These are phyloP conservation scores for Odobenus rosmarus DNA, from an alignment of 2,113 vertebrate species.

Conservation along the genomic window DNA sequence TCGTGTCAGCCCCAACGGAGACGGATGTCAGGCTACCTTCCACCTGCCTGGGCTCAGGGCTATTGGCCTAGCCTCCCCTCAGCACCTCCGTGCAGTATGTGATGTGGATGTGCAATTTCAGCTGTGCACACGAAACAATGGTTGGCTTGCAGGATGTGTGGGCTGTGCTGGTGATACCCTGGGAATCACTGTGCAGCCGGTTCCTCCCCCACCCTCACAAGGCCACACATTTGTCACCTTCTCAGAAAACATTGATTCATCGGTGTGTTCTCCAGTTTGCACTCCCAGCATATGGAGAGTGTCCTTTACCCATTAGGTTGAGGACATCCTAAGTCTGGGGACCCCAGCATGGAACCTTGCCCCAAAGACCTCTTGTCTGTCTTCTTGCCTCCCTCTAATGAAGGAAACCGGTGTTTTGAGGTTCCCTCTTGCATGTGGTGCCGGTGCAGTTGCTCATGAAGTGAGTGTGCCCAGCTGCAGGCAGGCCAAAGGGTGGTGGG, in stretches of 20 bases:
- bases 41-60: background rate
- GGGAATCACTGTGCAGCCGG: background rate
- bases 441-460: rapidly evolving
- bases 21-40: background rate
- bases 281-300: background rate
- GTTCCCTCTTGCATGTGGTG: rapidly evolving
- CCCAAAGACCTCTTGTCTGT: background rate
- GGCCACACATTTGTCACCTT: background rate
- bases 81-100: background rate
- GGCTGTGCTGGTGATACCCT: background rate
- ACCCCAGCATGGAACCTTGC: background rate
- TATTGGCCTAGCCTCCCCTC: background rate
- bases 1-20: background rate
- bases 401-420: background rate
- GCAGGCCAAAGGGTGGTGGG: background rate
- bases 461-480: background rate
- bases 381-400: background rate
- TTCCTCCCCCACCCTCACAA: no score
- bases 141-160: background rate
- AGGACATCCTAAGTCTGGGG: background rate
- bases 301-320: background rate
- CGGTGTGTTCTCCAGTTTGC: background rate
- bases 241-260: background rate
- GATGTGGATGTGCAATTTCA: rapidly evolving
- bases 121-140: background rate